Base-by-base conservation (phyloP, 2,797 vertebrate species). In the Cuculus canorus region DNA sequence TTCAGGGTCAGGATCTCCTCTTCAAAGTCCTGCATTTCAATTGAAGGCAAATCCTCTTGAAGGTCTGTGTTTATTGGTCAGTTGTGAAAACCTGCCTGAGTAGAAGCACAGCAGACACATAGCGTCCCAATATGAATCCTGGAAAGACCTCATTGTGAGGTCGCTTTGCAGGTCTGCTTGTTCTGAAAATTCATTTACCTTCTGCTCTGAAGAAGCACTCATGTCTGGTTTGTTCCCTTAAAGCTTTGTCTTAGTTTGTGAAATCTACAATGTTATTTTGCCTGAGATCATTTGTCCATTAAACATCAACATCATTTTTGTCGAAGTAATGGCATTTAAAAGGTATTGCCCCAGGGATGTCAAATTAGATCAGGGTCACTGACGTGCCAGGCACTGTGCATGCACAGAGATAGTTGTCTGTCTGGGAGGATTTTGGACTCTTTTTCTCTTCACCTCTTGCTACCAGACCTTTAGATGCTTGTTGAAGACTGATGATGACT, bases 331-430 rank as follows among this genome's bases (percentile, higher is more conserved):
- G 68, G 45, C 37, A 71, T 92, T 82, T 69, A 61, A 92, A 91
- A 88, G 22, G 35, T 52, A 94, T 64, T 66, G 60, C 71, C 52
- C 66, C 35, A 48, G 64, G 71, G 64, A 73, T 45, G 45, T 43
- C 41, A 76, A 57, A 90, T 94, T 64, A 91, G 54, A 85, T 61
- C 14, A 71, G 72, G 68, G 72, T 80, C 12, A 3, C 72, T 92
- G 54, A 48, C 0, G 0, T 91, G 59, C 69, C 63, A 61, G 57
- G 25, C 21, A 37, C 57, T 48, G 27, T 50, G 56, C 0, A 0
- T 43, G n/a, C 10, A 2, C 63, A 66, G 63, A 71, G 76, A 69
- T 15, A 35, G 48, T 30, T 68, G 57, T 18, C 1, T 50, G 33
- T 7, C 25, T 59, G 50, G 32, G 28, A 80, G 52, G 53, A 72